Evolutionary conservation across 1,140 invertebrate species (phyloP).

Genomic region (Delia radicum): DNA sequence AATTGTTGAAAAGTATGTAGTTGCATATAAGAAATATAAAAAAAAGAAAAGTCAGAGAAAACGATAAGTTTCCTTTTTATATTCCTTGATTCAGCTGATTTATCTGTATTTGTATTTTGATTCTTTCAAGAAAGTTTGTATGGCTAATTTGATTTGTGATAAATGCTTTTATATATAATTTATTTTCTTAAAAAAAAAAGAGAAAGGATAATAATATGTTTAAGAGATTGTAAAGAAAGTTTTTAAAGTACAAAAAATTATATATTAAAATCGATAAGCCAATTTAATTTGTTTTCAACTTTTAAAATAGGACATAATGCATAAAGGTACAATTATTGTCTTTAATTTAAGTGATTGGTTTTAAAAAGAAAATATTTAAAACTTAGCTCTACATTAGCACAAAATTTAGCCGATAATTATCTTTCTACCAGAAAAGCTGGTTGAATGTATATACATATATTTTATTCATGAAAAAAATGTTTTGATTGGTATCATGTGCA

Average conservation of each 20-base stretch:
- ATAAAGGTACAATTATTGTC: no score
- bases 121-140: slow-evolving; percentile 6
- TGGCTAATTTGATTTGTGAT: slow-evolving; percentile 30
- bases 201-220: neutral
- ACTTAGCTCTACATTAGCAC: no score
- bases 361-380: no score
- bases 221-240: neutral
- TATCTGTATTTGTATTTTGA: slow-evolving; percentile 19
- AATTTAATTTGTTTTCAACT: neutral
- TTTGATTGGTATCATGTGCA: neutral
- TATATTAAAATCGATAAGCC: neutral
- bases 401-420: no score
- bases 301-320: neutral
- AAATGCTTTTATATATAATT: slow-evolving; percentile 22
- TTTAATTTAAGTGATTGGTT: no score
- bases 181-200: neutral
- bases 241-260: no score
- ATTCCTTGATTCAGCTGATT: slow-evolving; percentile 5
- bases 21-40: neutral
- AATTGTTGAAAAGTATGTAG: neutral
- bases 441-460: no score
- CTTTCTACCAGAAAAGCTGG: no score
- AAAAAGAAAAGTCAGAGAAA: neutral
- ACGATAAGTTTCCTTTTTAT: neutral
- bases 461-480: no score